These are phyloP conservation scores for Diprion similis DNA, from an alignment of 1,140 invertebrate genomes.

Conservation along the genomic window DNA sequence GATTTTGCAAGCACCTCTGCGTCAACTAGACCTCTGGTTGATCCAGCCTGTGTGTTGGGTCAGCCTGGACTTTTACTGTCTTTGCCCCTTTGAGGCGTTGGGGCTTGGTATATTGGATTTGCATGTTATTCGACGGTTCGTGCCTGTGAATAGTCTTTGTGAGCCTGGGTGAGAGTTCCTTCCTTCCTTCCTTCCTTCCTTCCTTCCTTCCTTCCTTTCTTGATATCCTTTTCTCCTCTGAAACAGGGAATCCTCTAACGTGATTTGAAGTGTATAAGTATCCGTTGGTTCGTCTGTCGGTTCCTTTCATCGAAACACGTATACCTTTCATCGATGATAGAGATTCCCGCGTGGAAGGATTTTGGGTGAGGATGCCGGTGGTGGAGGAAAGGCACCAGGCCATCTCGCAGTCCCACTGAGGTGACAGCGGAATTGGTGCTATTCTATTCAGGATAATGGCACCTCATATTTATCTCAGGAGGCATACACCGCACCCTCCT, in stretches of 20 bases:
- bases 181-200: neutral
- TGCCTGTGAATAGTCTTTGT: neutral
- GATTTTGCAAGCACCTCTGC: neutral
- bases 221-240: neutral
- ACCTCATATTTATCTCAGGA: constrained; percentile 7
- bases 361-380: no score
- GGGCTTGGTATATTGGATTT: neutral
- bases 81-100: neutral
- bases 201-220: neutral
- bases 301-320: neutral
- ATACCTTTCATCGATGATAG: neutral
- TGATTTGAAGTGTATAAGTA: neutral
- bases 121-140: constrained; percentile 3
- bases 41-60: neutral
- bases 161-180: neutral
- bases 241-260: neutral
- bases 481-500: neutral
- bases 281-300: neutral
- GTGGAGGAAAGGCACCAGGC: neutral
- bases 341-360: no score
- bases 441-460: constrained; percentile 3
- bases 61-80: neutral
- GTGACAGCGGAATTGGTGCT: neutral
- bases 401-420: neutral
- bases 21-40: neutral